Percentiles rank a stretch among this genome's conserved stretches.
phyloP scores from a whole-genome alignment of 2,797 vertebrate species.

The Orientallactaga sibirica region DNA sequence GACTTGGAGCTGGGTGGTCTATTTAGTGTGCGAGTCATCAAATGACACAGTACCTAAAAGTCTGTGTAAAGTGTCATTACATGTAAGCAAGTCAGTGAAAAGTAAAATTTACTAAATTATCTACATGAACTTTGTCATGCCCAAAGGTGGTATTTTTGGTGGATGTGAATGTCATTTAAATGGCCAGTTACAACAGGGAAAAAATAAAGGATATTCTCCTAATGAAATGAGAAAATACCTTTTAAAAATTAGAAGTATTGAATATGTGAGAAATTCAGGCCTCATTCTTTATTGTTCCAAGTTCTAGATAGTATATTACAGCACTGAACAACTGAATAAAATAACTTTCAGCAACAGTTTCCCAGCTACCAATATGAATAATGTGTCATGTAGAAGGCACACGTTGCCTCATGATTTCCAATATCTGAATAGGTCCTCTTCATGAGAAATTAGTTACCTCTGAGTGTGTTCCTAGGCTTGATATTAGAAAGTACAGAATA shows the following conservation, averaged over 20 bases:
- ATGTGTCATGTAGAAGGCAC: not conserved
- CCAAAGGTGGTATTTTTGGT: not conserved
- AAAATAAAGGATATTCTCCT: conserved; percentile 36
- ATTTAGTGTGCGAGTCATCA: not conserved
- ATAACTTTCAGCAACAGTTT: conserved; percentile 21
- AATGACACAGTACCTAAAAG: conserved; percentile 13
- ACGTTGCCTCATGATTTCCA: conserved; percentile 33
- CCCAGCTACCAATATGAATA: not conserved
- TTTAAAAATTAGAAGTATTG: conserved; percentile 34
- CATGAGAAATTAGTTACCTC: not conserved
- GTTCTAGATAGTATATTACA: conserved; percentile 24
- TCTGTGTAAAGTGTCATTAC: conserved; percentile 29
- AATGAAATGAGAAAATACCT: conserved; percentile 43
- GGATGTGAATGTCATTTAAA: conserved; percentile 50
- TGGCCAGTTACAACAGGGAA: conserved; percentile 2
- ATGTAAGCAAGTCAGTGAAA: conserved; percentile 36
- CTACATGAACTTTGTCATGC: not conserved
- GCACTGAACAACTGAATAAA: conserved; percentile 41
- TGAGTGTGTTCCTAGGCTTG: conserved; percentile 13
- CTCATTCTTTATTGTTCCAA: conserved; percentile 37
- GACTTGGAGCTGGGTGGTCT: not conserved
- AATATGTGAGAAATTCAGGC: conserved; percentile 24
- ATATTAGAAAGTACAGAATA: conserved; percentile 17
- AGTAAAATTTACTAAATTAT: conserved; percentile 32
- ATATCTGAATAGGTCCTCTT: not conserved